Evolutionary conservation across 1,140 invertebrate species (phyloP), one percentile per base, ranked within the genome.

Genomic region (Drosophila triauraria): DNA sequence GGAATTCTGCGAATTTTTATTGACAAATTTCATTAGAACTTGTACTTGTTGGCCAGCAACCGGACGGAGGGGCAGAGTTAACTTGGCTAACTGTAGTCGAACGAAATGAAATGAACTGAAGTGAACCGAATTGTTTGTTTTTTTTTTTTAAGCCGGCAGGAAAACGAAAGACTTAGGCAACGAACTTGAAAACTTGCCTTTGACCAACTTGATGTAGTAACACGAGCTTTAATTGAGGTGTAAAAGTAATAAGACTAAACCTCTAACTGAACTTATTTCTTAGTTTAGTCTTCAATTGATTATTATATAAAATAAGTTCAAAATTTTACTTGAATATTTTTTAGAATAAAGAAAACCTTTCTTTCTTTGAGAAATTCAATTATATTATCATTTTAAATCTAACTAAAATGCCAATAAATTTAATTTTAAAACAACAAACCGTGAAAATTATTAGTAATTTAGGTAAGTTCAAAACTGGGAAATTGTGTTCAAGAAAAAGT

Each of bases 11-110:
- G 84, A 87, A 87, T 80, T 88, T 87, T 72, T 87, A 87, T 87
- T 87, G 84, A 87, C 84, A 87, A 80, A 87, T 88, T 87, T 87
- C 84, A 83, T 87, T 87, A 87, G 84, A 87, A 87, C 84, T 87
- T 87, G 72, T 88, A 83, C 68, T 58, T 54, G 75, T 57, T 54
- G 75, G 63, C 8, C 60, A 42, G 35, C 35, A 71, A 40, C 40
- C 25, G 40, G 50, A 69, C 17, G 6, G 9, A 5, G 38, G 23
- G 59, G 35, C 32, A 44, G 58, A 43, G 44, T 56, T 53, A 60
- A 48, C 69, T 56, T 78, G 57, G 38, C 83, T 87, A 86, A 86
- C 84, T 87, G 83, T 87, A 80, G 72, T 86, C 74, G 61, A 64
- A 48, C 56, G 64, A 77, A 78, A 30, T 76, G 69, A 75, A 75